These are phyloP conservation scores for Dastarcus helophoroides DNA, from an alignment of 2,888 invertebrate genomes.

Conservation along the genomic window DNA sequence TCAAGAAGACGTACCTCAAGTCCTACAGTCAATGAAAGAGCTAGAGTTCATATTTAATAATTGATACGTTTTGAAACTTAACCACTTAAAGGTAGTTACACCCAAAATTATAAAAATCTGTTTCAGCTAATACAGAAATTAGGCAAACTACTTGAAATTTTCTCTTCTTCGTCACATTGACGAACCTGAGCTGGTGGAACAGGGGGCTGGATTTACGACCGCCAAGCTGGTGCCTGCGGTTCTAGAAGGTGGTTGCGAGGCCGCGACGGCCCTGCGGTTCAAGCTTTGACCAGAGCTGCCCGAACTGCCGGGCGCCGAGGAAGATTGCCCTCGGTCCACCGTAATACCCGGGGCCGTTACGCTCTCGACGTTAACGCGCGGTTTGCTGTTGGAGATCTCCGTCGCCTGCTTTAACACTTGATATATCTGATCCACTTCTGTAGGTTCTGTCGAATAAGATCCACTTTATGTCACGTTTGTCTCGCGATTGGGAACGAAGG, in stretches of 20 bases:
- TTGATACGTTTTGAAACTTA: no score
- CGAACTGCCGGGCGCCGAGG: slow-evolving; percentile 32
- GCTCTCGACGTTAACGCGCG: slow-evolving; percentile 28
- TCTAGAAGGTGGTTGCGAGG: slow-evolving; percentile 22
- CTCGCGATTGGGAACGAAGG: no score
- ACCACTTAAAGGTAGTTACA: no score
- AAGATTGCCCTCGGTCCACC: slow-evolving; percentile 26
- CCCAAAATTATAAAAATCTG: no score
- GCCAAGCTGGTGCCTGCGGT: slow-evolving; percentile 44
- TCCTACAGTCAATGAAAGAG: no score
- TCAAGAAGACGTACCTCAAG: no score
- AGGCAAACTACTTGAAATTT: no score
- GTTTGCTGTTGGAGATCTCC: slow-evolving; percentile 58
- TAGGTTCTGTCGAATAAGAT: slow-evolving; percentile 23
- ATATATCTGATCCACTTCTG: slow-evolving; percentile 71
- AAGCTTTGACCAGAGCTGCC: slow-evolving; percentile 43
- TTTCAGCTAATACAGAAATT: no score
- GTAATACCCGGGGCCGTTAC: slow-evolving; percentile 37
- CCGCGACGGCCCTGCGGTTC: slow-evolving; percentile 36
- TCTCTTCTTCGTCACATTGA: no score
- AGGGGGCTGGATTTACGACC: slow-evolving; percentile 51
- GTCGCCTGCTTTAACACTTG: slow-evolving; percentile 91
- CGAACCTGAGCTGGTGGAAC: slow-evolving; percentile 62
- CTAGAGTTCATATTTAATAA: no score
- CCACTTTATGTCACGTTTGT: no score